Evolutionary conservation across 1,140 invertebrate species (phyloP).

Genomic region (Danaus plexippus): DNA sequence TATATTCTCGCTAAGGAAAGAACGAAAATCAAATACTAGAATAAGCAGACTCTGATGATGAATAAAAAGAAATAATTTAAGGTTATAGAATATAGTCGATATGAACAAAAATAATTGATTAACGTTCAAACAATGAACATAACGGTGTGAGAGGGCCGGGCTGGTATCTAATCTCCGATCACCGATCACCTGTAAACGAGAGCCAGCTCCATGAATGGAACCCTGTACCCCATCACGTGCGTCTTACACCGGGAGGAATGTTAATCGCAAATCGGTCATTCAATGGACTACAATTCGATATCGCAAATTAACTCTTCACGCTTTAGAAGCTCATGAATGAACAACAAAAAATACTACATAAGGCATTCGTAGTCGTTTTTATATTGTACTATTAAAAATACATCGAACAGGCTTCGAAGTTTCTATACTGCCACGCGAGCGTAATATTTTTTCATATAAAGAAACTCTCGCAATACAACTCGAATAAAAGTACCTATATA

Average conservation of each 20-base stretch:
- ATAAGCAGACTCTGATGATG: neutral
- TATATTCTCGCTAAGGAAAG: conserved; percentile 21
- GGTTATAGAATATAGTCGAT: neutral
- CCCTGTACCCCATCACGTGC: conserved; percentile 47
- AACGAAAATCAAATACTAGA: neutral
- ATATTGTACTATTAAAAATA: conserved; percentile 6
- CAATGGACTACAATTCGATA: conserved; percentile 49
- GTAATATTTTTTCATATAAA: conserved; percentile 10
- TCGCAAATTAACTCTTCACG: conserved; percentile 51
- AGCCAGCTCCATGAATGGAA: conserved; percentile 53
- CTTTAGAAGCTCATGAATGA: conserved; percentile 53
- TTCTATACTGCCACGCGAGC: conserved; percentile 1
- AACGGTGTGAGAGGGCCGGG: conserved; percentile 14
- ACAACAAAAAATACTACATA: conserved; percentile 42
- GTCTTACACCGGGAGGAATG: conserved; percentile 55
- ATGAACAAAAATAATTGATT: neutral
- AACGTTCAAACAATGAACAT: conserved; percentile 14
- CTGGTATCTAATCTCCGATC: conserved; percentile 32
- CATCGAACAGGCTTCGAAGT: too few relatives aligned
- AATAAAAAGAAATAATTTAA: conserved; percentile 3
- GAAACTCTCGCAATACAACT: conserved; percentile 1
- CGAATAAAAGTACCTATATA: conserved; percentile 3
- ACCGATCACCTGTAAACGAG: conserved; percentile 35
- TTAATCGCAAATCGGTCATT: conserved; percentile 58
- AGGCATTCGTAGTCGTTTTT: conserved; percentile 31